Base-by-base conservation (phyloP, 1,140 invertebrate genomes). In the Himalopsyche phryganea region DNA sequence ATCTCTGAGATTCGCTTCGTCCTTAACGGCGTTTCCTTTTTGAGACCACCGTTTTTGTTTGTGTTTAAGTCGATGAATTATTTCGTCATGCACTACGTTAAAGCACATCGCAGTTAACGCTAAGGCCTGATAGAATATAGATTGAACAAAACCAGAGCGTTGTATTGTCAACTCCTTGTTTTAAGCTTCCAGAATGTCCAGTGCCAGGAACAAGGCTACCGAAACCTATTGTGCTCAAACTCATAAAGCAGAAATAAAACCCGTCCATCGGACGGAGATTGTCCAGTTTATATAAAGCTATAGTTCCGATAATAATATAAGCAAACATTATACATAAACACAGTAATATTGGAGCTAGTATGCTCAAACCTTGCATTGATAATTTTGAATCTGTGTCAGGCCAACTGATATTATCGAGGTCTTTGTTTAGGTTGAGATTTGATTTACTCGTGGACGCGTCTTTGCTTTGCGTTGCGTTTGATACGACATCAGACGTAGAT, bases 31-130 rank as follows among this genome's bases (percentile, higher is more conserved):
- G 38, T 77, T 79, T 19, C 73, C 71, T 53, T 79, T 79, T 45
- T 77, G 75, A 4, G 76, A 76, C 76, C 75, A 77, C 33, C 73
- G 69, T 67, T 76, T 79, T 53, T 79, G 75, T 59, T 75, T 72
- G 68, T 89, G 86, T 63, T 85, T 85, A 55, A 90, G 80, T 61
- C 87, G 83, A 73, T 90, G 87, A 20, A 90, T 85, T 52, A 91
- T 88, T 73, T 97, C 93, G 69, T 97, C 94, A 74, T 98, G 94
- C 61, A 98, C 90, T 15, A 98, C 88, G 70, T 95, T 96, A 76
- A 97, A 98, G 68, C 94, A 97, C 93, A 98, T 98, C 38, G 94
- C 93, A 14, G 96, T 94, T 49, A 98, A 77, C 0, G 95, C 92
- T 82, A 99, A n/a, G 88, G 1, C 96, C 96, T 19, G 92, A 88